These are phyloP conservation scores for Trachymyrmex septentrionalis DNA, from an alignment of 1,140 invertebrate genomes.

Conservation along the genomic window DNA sequence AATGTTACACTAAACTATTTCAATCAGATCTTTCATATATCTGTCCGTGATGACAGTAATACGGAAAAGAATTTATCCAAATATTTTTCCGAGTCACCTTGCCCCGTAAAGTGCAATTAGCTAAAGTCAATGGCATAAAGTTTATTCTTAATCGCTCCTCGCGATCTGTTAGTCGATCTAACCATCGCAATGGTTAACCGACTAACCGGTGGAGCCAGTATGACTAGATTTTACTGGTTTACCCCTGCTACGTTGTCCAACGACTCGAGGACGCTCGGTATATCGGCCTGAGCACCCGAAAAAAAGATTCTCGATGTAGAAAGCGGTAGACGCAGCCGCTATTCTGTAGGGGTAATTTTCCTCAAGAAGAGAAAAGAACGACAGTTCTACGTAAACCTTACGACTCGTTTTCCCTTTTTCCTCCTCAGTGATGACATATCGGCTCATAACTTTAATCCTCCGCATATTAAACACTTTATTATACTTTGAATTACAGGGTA, in stretches of 20 bases:
- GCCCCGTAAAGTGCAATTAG: background rate
- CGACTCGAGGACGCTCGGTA: conserved; percentile 21
- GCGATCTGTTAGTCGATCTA: conserved; percentile 56
- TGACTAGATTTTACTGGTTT: conserved; percentile 75
- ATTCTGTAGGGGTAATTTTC: background rate
- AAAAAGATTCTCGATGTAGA: conserved; percentile 43
- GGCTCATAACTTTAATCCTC: background rate
- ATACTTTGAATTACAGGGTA: background rate
- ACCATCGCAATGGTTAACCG: conserved; percentile 42
- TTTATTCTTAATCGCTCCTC: conserved; percentile 2
- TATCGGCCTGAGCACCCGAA: conserved; percentile 2
- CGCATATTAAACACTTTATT: background rate
- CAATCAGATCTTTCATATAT: background rate
- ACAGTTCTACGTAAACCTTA: background rate
- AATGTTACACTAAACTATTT: background rate
- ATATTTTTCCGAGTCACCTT: background rate
- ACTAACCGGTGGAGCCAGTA: conserved; percentile 71
- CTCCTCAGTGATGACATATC: background rate
- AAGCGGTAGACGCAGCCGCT: background rate
- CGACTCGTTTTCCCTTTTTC: background rate
- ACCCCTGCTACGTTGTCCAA: conserved; percentile 37
- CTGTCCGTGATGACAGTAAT: background rate
- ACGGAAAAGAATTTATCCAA: background rate
- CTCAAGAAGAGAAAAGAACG: background rate
- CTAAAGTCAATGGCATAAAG: conserved; percentile 36